Conservation (phyloP, 2,113 vertebrate species). For the Egretta garzetta region DNA sequence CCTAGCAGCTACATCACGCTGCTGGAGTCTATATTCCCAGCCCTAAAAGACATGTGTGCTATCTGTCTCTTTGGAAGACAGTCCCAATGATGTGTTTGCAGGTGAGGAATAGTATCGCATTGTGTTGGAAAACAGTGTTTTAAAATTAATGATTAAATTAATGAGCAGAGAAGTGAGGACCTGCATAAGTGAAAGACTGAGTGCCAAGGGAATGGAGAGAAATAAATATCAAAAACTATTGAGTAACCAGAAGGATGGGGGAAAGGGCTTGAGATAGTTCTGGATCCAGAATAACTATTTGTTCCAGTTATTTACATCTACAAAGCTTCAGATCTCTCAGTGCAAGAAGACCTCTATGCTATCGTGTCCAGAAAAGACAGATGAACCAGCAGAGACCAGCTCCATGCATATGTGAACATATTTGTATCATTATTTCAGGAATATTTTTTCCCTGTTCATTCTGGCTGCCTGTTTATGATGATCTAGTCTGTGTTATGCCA, state of each 20-base stretch:
- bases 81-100: neutral
- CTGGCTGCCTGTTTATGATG: neutral
- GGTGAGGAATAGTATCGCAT: neutral
- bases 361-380: neutral
- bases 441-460: neutral
- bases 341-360: neutral
- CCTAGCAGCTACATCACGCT: neutral
- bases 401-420: neutral
- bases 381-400: neutral
- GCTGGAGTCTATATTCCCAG: neutral
- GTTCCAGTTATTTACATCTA: neutral
- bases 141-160: neutral
- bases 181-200: neutral
- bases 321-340: neutral
- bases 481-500: neutral
- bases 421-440: neutral
- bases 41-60: neutral
- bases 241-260: neutral
- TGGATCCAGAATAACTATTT: neutral
- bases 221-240: rapidly evolving
- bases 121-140: neutral
- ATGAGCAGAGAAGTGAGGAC: neutral
- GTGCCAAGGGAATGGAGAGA: neutral
- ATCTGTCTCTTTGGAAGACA: neutral
- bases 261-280: neutral